Percentiles rank a stretch among this genome's conserved stretches.
Evolutionary conservation across 2,113 vertebrate species (phyloP).

Genomic region (Indicator indicator): DNA sequence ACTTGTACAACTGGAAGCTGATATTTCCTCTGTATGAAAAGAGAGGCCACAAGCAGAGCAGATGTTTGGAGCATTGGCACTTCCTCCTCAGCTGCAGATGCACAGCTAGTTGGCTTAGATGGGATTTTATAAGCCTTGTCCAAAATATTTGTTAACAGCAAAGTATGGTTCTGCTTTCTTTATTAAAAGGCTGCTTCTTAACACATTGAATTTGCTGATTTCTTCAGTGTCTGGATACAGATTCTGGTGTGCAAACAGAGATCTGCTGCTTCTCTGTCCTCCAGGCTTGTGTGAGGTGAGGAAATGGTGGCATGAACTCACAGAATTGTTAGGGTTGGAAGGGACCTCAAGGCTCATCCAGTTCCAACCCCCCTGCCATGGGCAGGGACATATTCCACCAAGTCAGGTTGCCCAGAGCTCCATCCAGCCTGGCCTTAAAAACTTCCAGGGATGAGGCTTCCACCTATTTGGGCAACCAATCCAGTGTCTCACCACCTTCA

Average conservation of each 20-base stretch:
- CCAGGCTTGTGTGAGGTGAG: constrained; percentile 15
- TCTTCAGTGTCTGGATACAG: background rate
- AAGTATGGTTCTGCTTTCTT: constrained; percentile 51
- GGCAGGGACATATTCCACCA: too few relatives aligned
- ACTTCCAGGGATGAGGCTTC: too few relatives aligned
- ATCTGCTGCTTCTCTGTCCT: constrained; percentile 60
- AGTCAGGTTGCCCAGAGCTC: too few relatives aligned
- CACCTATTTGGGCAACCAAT: too few relatives aligned
- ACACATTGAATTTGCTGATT: constrained; percentile 20
- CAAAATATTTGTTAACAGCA: constrained; percentile 54
- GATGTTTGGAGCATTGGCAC: constrained; percentile 72
- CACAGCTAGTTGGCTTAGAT: constrained; percentile 25
- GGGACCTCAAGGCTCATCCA: too few relatives aligned
- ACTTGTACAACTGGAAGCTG: constrained; percentile 64
- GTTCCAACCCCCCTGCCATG: too few relatives aligned
- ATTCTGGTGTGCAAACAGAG: constrained; percentile 38
- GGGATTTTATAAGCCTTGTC: constrained; percentile 46
- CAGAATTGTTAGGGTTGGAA: too few relatives aligned
- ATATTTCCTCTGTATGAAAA: constrained; percentile 67
- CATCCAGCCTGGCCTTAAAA: too few relatives aligned
- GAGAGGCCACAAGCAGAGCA: constrained; percentile 67
- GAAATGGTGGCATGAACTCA: constrained; percentile 22
- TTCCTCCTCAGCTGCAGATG: constrained; percentile 76
- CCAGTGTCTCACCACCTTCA: too few relatives aligned
- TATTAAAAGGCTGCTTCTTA: constrained; percentile 59